A percentile compares a stretch with the other conserved stretches of the same genome.
These are phyloP conservation scores for Panthera leo DNA, from an alignment of 2,113 vertebrate species.

Conservation along the genomic window DNA sequence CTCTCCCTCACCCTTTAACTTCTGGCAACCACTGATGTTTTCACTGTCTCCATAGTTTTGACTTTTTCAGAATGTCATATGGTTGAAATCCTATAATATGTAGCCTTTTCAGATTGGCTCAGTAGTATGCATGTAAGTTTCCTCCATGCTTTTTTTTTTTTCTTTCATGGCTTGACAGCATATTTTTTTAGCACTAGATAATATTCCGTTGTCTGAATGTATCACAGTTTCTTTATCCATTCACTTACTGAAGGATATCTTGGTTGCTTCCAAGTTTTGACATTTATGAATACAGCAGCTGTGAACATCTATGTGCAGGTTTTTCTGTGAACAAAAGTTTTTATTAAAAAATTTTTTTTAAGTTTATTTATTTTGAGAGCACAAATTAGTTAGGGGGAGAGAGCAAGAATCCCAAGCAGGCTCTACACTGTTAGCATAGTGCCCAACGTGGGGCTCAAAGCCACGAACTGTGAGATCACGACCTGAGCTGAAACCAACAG, in stretches of 20 bases:
- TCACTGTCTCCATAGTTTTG: background rate
- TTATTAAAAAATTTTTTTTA: background rate
- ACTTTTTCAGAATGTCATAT: background rate
- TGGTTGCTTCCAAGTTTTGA: background rate
- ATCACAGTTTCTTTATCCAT: background rate
- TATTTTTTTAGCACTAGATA: background rate
- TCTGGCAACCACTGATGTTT: background rate
- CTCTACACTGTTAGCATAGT: background rate
- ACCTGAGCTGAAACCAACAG: background rate
- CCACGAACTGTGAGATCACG: background rate
- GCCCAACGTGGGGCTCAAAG: rapidly evolving
- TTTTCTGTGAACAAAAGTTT: background rate
- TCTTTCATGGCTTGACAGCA: background rate
- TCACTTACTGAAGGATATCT: background rate
- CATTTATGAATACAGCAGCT: background rate
- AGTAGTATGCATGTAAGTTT: background rate
- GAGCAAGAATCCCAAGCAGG: background rate
- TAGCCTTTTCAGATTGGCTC: background rate
- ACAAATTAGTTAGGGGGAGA: background rate
- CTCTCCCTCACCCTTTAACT: too few species aligned
- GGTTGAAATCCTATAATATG: background rate
- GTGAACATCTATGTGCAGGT: background rate
- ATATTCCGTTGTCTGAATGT: background rate
- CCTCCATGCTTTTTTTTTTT: background rate
- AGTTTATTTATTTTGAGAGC: background rate